Evolutionary conservation across 2,797 vertebrate genomes (phyloP), one percentile per base, ranked within the genome.

Genomic region (Rhinoraja longicauda): DNA sequence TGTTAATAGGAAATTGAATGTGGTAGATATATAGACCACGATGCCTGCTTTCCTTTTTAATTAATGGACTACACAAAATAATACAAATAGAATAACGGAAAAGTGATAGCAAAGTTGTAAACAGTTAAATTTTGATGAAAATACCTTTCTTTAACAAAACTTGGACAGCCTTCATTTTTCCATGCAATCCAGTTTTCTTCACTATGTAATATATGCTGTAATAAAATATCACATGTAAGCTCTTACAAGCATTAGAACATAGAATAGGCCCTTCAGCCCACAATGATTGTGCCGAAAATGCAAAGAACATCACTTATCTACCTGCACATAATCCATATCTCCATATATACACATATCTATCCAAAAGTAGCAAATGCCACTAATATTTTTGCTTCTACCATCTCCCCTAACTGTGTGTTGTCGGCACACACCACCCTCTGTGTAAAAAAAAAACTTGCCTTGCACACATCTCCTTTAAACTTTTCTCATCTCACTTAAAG

Each of bases 161-260:
- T 99, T 26, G 98, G 97, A 79, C 99, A 99, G 67, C 99, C 99
- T 95, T 99, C 99, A 72, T 99, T 99, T 96, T 99, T 99, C 99
- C 99, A 99, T 0, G 96, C 95, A 93, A 99, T 99, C 99, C 99
- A 99, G 96, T 99, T 99, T 95, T 99, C 99, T 95, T 99, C 99
- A 10, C 98, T 98, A 96, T 97, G 98, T 94, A 99, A 97, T 96
- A 99, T 98, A 94, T 99, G 99, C 99, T 99, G 95, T 92, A 75
- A 93, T 39, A 45, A 84, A 95, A 95, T 90, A 94, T 1, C 82
- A 4, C 93, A n/a, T 59, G 26, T 29, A 53, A 70, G 88, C 76
- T 70, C 67, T 75, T 36, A 70, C 26, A 1, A 79, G 45, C 45
- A 53, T 53, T 53, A 53, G 45, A 53, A 53, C 45, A 53, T 53